Evolutionary conservation across 1,140 invertebrate genomes (phyloP).

Genomic region (Drosophila willistoni): DNA sequence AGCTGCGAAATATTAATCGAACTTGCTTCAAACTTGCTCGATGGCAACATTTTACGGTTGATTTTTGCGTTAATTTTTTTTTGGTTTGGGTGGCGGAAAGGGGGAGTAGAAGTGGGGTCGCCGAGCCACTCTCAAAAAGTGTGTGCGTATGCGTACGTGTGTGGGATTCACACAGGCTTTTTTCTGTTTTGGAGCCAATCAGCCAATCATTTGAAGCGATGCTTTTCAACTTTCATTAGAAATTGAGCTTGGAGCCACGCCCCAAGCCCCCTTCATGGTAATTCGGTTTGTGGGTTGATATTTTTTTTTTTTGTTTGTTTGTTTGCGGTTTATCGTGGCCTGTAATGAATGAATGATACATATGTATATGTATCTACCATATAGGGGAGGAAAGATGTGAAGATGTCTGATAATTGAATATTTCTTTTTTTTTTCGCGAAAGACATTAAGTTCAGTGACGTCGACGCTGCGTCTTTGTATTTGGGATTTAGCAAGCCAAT

Average conservation of each 20-base stretch:
- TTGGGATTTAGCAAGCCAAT: conserved; percentile 61
- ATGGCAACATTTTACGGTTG: conserved; percentile 15
- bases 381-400: conserved; percentile 13
- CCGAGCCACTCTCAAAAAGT: conserved; percentile 9
- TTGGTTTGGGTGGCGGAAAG: background rate
- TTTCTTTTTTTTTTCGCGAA: background rate
- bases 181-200: conserved; percentile 6
- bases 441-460: conserved; percentile 44
- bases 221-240: conserved; percentile 79
- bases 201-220: conserved; percentile 65
- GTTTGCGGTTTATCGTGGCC: background rate
- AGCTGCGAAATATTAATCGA: conserved; percentile 33
- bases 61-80: conserved; percentile 7
- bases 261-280: conserved; percentile 10
- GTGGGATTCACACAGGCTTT: conserved; percentile 34
- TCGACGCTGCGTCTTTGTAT: conserved; percentile 21
- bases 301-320: background rate
- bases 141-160: background rate
- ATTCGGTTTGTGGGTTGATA: conserved; percentile 4
- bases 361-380: too few species aligned
- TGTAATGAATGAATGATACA: too few species aligned
- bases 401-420: conserved; percentile 5
- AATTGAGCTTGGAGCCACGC: conserved; percentile 56
- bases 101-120: background rate
- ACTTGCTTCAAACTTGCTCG: conserved; percentile 61